Percentiles rank a stretch among this genome's conserved stretches.
phyloP scores from a whole-genome alignment of 2,888 invertebrate species.

The Nycteola revayana region DNA sequence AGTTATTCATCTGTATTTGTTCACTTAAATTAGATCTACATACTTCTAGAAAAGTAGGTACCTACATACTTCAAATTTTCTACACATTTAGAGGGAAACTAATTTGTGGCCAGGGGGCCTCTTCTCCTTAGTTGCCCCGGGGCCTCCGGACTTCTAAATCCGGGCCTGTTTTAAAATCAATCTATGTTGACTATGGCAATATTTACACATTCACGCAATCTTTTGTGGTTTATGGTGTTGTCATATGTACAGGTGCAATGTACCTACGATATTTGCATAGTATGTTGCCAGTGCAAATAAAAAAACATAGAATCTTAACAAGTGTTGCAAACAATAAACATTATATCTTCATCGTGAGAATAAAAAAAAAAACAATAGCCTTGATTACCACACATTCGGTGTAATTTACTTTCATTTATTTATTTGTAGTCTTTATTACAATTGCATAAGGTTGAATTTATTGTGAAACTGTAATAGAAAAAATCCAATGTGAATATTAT shows the following conservation, averaged over 20 bases:
- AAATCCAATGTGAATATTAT: slow-evolving; percentile 37
- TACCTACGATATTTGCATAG: slow-evolving; percentile 29
- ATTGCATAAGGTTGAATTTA: slow-evolving; percentile 19
- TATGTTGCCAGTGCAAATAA: slow-evolving; percentile 21
- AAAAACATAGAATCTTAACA: slow-evolving; percentile 23
- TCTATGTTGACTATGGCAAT: no score
- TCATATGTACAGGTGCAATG: slow-evolving; percentile 2
- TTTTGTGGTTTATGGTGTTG: slow-evolving; percentile 5
- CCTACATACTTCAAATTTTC: no score
- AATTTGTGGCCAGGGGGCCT: no score
- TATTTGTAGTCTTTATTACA: slow-evolving; percentile 10
- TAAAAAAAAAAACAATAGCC: slow-evolving; percentile 34
- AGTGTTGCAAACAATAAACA: slow-evolving; percentile 34
- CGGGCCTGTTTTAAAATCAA: no score
- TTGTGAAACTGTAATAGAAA: slow-evolving; percentile 6
- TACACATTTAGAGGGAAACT: no score
- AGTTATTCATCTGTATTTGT: no score
- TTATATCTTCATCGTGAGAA: slow-evolving; percentile 37
- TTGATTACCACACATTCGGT: slow-evolving; percentile 30
- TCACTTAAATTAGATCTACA: no score
- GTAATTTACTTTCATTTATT: slow-evolving; percentile 28
- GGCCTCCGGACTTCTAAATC: no score
- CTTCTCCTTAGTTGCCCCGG: no score
- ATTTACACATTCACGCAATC: no score
- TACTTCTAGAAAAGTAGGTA: no score